A percentile compares a stretch with the other conserved stretches of the same genome.
phyloP scores from a whole-genome alignment of 1,140 invertebrate species.

The Pantala flavescens region DNA sequence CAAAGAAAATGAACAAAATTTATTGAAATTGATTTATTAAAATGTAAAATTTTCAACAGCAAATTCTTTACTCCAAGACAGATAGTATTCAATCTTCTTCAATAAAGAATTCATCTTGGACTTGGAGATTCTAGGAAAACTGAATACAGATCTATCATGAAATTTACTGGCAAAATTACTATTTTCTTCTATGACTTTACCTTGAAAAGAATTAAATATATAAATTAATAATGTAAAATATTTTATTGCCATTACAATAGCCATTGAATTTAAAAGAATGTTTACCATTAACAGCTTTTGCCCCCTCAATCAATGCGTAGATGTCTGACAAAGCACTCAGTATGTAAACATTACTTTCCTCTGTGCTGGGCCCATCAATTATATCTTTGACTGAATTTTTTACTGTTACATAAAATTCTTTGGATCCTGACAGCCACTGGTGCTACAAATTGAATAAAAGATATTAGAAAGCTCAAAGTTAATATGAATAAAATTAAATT shows the following conservation, averaged over 20 bases:
- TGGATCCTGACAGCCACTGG: conserved; percentile 32
- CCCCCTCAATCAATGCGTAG: conserved; percentile 39
- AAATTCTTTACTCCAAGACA: neutral
- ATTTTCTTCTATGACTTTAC: neutral
- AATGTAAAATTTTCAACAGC: neutral
- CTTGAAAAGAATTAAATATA: neutral
- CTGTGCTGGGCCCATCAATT: conserved; percentile 35
- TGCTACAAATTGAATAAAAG: conserved; percentile 31
- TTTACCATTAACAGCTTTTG: conserved; percentile 25
- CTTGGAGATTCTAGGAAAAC: neutral
- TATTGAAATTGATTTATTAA: neutral
- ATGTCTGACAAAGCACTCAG: conserved; percentile 49
- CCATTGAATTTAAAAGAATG: neutral
- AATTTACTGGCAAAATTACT: neutral
- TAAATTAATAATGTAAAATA: neutral
- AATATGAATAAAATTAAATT: no score
- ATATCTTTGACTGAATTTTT: conserved; percentile 36
- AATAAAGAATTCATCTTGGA: neutral
- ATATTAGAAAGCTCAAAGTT: neutral
- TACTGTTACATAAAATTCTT: conserved; percentile 31
- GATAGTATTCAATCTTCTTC: neutral
- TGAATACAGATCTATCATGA: neutral
- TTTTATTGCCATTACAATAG: neutral
- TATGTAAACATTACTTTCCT: conserved; percentile 38
- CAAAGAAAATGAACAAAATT: no score